Conservation (phyloP, 2,888 invertebrate genomes). For the Aplocera efformata region DNA sequence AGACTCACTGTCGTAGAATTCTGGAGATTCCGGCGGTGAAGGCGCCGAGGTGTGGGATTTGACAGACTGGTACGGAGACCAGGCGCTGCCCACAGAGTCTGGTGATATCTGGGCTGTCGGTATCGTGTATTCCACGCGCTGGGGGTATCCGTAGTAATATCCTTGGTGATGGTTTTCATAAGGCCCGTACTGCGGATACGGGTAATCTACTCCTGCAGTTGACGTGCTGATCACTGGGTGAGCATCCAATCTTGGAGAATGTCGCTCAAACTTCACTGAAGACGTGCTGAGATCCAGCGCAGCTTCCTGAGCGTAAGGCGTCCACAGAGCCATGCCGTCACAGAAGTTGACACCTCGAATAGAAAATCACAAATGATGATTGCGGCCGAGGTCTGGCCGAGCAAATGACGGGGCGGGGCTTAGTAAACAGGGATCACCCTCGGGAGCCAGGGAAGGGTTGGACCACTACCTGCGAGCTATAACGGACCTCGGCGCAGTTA, state of each 20-base stretch:
- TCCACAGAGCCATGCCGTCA: slow-evolving; percentile 59
- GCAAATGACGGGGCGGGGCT: slow-evolving; percentile 35
- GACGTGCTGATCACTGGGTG: slow-evolving; percentile 28
- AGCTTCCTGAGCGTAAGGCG: slow-evolving; percentile 59
- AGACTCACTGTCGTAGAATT: slow-evolving; percentile 48
- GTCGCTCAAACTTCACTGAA: slow-evolving; percentile 39
- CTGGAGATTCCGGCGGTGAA: slow-evolving; percentile 72
- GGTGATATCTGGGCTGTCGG: slow-evolving; percentile 50
- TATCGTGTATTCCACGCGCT: slow-evolving; percentile 33
- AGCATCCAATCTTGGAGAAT: slow-evolving; percentile 29
- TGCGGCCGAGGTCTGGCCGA: slow-evolving; percentile 24
- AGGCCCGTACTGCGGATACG: slow-evolving; percentile 27
- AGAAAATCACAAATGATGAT: slow-evolving; percentile 30
- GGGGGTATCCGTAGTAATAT: slow-evolving; percentile 36
- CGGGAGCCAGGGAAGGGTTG: slow-evolving; percentile 32
- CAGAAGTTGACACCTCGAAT: slow-evolving; percentile 16
- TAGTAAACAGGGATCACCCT: slow-evolving; percentile 31
- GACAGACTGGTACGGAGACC: slow-evolving; percentile 31
- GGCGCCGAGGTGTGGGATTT: slow-evolving; percentile 28
- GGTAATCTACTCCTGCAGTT: slow-evolving; percentile 19
- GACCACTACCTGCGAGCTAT: slow-evolving; percentile 30
- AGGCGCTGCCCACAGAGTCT: slow-evolving; percentile 41
- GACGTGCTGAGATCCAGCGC: slow-evolving; percentile 54
- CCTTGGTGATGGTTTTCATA: slow-evolving; percentile 31
- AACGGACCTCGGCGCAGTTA: slow-evolving; percentile 28